phyloP scores from a whole-genome alignment of 2,888 invertebrate species.

The Chouioia cunea region DNA sequence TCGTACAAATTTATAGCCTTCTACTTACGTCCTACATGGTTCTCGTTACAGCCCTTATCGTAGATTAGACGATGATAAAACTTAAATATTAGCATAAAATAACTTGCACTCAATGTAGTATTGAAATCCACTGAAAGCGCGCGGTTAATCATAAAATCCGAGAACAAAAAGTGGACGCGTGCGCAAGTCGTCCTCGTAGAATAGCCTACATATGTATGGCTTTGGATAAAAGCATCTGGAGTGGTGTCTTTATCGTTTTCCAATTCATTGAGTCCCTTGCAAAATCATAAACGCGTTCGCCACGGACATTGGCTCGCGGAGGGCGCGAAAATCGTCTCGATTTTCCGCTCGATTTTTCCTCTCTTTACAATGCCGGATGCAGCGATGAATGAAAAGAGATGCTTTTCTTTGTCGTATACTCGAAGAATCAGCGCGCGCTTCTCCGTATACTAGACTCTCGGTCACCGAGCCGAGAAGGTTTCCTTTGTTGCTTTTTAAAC shows the following conservation, averaged over 20 bases:
- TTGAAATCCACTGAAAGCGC: no score
- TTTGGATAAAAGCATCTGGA: conserved; percentile 31
- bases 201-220: conserved; percentile 8
- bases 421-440: conserved; percentile 64
- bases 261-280: conserved; percentile 29
- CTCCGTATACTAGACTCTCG: conserved; percentile 50
- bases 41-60: no score
- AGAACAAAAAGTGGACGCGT: conserved; percentile 17
- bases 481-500: conserved; percentile 23
- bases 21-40: no score
- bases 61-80: no score
- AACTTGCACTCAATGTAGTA: no score
- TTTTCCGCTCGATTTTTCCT: conserved; percentile 41
- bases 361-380: conserved; percentile 33
- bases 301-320: conserved; percentile 12
- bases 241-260: conserved; percentile 18
- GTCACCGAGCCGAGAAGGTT: conserved; percentile 38
- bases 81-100: no score
- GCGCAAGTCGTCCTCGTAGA: conserved; percentile 13
- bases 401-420: conserved; percentile 51
- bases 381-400: conserved; percentile 16
- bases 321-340: conserved; percentile 39
- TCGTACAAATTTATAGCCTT: no score
- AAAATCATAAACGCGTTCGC: conserved; percentile 7
- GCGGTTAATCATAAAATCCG: conserved; percentile 20